Evolutionary conservation across 2,888 invertebrate species (phyloP).

Genomic region (Cantharis nigra): DNA sequence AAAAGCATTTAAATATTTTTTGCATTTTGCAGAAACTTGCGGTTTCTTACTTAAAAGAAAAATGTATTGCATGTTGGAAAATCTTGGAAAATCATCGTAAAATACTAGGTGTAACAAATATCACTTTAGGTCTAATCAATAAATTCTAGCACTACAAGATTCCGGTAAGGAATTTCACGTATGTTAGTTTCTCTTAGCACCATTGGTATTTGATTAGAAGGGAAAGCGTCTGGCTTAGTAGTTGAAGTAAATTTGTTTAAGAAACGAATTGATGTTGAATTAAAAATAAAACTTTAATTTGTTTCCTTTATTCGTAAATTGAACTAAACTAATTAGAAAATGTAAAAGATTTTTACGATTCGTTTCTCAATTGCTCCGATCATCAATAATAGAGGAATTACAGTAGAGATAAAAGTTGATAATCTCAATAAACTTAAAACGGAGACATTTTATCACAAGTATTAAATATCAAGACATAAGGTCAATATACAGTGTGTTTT

Average conservation of each 20-base stretch:
- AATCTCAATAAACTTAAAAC: no score
- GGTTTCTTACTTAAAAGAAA: not conserved
- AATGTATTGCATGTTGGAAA: not conserved
- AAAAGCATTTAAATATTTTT: not conserved
- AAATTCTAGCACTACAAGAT: constrained; percentile 10
- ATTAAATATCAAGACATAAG: not conserved
- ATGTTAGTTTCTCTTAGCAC: not conserved
- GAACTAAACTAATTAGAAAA: not conserved
- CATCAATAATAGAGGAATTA: not conserved
- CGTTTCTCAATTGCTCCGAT: not conserved
- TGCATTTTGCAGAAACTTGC: not conserved
- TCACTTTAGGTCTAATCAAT: constrained; percentile 5
- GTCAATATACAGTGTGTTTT: no score
- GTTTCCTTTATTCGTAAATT: not conserved
- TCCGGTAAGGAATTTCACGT: constrained; percentile 5
- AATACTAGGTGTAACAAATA: not conserved
- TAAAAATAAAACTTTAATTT: not conserved
- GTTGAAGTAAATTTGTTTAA: not conserved
- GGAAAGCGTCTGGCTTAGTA: not conserved
- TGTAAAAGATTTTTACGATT: not conserved
- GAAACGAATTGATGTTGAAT: not conserved
- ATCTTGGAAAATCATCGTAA: not conserved
- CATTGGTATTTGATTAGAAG: not conserved
- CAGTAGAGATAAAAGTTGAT: not conserved
- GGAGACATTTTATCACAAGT: no score